These are phyloP conservation scores for Myrmophylax atrothorax DNA, from an alignment of 2,113 vertebrate genomes.

Conservation along the genomic window DNA sequence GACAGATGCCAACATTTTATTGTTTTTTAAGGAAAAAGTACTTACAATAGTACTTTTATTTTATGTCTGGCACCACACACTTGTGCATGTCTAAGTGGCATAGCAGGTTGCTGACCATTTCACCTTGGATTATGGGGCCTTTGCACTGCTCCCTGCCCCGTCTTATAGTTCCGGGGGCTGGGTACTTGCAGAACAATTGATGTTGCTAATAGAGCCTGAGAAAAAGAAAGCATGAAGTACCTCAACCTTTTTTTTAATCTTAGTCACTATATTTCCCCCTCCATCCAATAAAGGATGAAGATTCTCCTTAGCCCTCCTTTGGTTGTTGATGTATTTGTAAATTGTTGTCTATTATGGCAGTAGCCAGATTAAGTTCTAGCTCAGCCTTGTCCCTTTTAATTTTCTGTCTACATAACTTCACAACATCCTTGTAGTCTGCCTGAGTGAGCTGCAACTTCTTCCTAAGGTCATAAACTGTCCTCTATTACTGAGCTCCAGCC, in stretches of 20 bases:
- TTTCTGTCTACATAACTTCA: neutral
- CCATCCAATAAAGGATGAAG: neutral
- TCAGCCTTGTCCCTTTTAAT: neutral
- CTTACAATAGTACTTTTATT: neutral
- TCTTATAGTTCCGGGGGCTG: neutral
- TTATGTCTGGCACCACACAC: neutral
- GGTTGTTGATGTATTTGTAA: neutral
- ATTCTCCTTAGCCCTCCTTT: neutral
- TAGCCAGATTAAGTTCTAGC: neutral
- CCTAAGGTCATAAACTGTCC: neutral
- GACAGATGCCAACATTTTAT: neutral
- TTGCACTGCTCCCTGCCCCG: neutral
- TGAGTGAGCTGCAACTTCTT: neutral
- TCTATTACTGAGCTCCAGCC: neutral
- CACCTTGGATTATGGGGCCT: accelerated
- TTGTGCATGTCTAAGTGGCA: neutral
- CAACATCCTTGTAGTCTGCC: neutral
- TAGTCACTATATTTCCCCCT: neutral
- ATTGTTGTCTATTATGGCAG: neutral
- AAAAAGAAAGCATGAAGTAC: neutral
- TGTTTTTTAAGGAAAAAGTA: neutral
- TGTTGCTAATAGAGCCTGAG: neutral
- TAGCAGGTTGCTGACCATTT: neutral
- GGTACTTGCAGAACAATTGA: neutral
- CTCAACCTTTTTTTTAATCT: neutral